Evolutionary conservation across 2,888 invertebrate genomes (phyloP).

Genomic region (Helicoverpa assulta): DNA sequence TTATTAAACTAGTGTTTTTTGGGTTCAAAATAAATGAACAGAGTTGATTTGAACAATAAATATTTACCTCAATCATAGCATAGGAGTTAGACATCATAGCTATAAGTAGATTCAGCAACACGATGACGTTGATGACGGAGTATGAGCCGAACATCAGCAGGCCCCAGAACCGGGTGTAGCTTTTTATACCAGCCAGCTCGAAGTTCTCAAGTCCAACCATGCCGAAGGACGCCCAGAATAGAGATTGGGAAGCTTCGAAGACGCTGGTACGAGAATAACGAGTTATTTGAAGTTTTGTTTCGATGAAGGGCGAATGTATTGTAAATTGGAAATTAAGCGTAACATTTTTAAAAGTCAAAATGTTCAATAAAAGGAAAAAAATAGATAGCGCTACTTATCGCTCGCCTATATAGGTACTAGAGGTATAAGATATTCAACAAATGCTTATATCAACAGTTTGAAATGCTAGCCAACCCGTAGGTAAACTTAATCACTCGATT

Average conservation of each 20-base stretch:
- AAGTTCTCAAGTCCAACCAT: slow-evolving; percentile 97
- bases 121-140: slow-evolving; percentile 98
- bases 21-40: too few relatives aligned
- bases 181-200: slow-evolving; percentile 96
- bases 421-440: too few relatives aligned
- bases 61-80: slow-evolving; percentile 96
- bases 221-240: slow-evolving; percentile 99
- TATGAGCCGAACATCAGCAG: slow-evolving; percentile 99
- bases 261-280: slow-evolving; percentile 89
- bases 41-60: not conserved
- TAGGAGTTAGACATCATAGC: slow-evolving; percentile 99
- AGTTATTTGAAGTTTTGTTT: not conserved
- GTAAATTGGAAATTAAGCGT: not conserved
- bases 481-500: too few relatives aligned
- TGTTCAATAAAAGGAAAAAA: too few relatives aligned
- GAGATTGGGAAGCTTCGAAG: slow-evolving; percentile 98
- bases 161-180: slow-evolving; percentile 98
- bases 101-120: slow-evolving; percentile 97
- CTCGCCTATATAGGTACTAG: too few relatives aligned
- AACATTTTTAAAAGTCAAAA: too few relatives aligned
- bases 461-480: too few relatives aligned
- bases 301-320: not conserved
- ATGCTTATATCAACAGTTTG: too few relatives aligned
- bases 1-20: too few relatives aligned
- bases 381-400: too few relatives aligned